A percentile compares a stretch with the other conserved stretches of the same genome.
Evolutionary conservation across 1,140 invertebrate species (phyloP).

Genomic region (Cyclargus thomasi): DNA sequence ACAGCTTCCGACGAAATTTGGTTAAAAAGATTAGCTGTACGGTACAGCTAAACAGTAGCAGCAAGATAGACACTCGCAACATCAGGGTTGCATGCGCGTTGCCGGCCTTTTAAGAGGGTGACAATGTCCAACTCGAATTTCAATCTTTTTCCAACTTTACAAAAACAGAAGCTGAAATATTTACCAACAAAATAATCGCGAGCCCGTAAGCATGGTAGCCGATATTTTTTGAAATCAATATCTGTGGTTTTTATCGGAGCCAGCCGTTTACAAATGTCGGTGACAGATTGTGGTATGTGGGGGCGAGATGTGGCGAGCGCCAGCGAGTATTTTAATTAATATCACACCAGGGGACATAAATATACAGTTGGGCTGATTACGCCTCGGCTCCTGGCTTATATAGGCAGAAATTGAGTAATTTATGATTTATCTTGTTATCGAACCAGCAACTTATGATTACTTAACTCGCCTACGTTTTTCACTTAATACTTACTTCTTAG

Average conservation of each 20-base stretch:
- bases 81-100: no score
- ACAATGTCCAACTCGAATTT: no score
- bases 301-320: slow-evolving; percentile 28
- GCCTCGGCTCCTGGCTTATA: slow-evolving; percentile 10
- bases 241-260: slow-evolving; percentile 46
- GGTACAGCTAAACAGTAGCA: no score
- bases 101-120: no score
- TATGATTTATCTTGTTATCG: no score
- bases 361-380: slow-evolving; percentile 45
- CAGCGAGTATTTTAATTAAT: slow-evolving; percentile 59
- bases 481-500: no score
- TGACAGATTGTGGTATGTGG: slow-evolving; percentile 51
- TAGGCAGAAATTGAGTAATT: no score
- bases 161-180: background rate
- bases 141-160: background rate
- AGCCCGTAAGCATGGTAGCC: slow-evolving; percentile 4
- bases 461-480: no score
- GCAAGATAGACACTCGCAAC: no score
- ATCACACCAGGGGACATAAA: slow-evolving; percentile 45
- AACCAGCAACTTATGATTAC: no score
- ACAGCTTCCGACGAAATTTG: no score
- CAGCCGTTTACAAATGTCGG: slow-evolving; percentile 49
- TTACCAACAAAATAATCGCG: slow-evolving; percentile 15
- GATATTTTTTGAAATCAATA: slow-evolving; percentile 26
- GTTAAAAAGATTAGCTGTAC: no score